Conservation (phyloP, 2,797 vertebrate species). For the Geotrypetes seraphini region DNA sequence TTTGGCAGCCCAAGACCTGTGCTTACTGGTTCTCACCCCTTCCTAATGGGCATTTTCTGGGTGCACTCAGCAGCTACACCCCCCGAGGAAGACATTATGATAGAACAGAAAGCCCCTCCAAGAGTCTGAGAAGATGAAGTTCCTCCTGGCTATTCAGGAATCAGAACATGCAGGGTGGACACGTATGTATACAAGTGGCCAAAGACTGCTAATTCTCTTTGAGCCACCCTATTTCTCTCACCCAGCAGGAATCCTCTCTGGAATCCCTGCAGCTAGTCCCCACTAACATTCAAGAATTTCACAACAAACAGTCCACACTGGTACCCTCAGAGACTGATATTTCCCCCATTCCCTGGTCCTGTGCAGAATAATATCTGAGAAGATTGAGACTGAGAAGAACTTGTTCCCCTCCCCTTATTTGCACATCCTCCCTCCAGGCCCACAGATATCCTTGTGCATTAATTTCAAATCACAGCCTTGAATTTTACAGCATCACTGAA, state of each 20-base stretch:
- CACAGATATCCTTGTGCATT: background rate
- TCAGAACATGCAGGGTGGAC: background rate
- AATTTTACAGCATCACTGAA: too few species aligned
- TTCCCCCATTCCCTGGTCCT: conserved; percentile 13
- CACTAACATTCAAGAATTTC: conserved; percentile 9
- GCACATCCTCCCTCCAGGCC: background rate
- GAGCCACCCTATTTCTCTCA: too few species aligned
- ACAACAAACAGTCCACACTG: conserved; percentile 7
- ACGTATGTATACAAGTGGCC: background rate
- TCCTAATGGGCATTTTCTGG: conserved; percentile 46
- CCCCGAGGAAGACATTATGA: conserved; percentile 29
- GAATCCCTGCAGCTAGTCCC: background rate
- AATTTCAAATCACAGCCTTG: too few species aligned
- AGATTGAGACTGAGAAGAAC: conserved; percentile 29
- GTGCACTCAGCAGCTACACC: conserved; percentile 31
- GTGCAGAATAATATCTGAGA: conserved; percentile 22
- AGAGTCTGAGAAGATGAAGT: conserved; percentile 32
- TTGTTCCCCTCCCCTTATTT: background rate
- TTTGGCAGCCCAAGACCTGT: conserved; percentile 35
- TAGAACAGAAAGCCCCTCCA: too few species aligned
- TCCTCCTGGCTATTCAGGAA: conserved; percentile 27
- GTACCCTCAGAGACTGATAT: conserved; percentile 5
- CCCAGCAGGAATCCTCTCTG: background rate
- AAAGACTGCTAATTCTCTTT: background rate
- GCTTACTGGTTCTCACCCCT: conserved; percentile 29